Evolutionary conservation across 2,797 vertebrate genomes (phyloP), one percentile per base, ranked within the genome.

Genomic region (Pygocentrus nattereri): DNA sequence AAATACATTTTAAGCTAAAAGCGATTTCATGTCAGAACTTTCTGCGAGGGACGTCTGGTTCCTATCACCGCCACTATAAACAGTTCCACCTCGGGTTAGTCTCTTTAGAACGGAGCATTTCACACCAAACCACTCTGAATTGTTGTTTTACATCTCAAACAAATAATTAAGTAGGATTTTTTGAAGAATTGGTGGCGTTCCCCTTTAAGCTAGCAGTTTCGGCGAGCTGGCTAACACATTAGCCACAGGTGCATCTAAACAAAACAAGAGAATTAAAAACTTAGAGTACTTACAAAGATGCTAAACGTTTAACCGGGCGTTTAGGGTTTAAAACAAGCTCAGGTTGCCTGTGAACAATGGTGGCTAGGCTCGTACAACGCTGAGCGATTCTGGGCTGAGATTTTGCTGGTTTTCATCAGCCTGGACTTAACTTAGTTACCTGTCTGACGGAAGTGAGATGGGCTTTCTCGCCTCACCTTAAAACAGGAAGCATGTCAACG

Each of bases 401-500:
- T 82, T 82, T 34, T 6, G 27, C 49, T 80, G 50, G 58, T 81
- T n/a, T 86, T 78, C 54, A 12, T 23, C 23, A 50, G 16, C 13
- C 6, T 73, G 23, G 6, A 25, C 69, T 64, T 77, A 5, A 23
- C 69, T 65, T n/a, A n/a, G n/a, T n/a, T 78, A 87, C 82, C 85
- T 85, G 81, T 65, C 5, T 18, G 31, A 34, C 80, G 79, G 64
- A 82, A 83, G 85, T 79, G 34, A 65, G 58, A 70, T 23, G 47
- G 27, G 27, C 1, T 70, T 58, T 59, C 74, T 80, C 80, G 50
- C 8, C 76, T 80, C 82, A 85, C 86, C 86, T 87, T 52, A 65
- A 82, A 85, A 79, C 85, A 83, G 86, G 86, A 87, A 87, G 86
- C 59, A 56, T 44, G 73, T 59, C 6, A 31, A 18, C n/a, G n/a